Percentiles rank a stretch among this genome's conserved stretches.
Conservation (phyloP, 1,140 invertebrate species). For the Anastrepha obliqua region DNA sequence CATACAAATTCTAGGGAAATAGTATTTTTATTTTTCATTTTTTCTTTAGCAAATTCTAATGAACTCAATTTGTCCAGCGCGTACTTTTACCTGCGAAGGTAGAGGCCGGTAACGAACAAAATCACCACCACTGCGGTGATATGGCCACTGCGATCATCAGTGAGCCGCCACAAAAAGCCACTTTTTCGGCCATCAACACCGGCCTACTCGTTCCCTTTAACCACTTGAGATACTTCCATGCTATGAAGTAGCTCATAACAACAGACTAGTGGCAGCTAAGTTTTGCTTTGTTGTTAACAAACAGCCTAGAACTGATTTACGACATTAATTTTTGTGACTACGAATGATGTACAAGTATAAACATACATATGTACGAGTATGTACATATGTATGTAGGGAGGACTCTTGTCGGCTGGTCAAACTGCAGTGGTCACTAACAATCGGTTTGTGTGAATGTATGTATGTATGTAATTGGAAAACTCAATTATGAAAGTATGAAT, state of each 20-base stretch:
- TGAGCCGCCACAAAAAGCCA: not conserved
- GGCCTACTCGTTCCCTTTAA: constrained; percentile 30
- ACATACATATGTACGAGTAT: not conserved
- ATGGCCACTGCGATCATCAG: constrained; percentile 3
- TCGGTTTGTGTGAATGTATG: too few species aligned
- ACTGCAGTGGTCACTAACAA: not conserved
- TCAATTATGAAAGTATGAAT: too few species aligned
- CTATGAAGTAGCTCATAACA: not conserved
- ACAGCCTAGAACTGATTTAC: not conserved
- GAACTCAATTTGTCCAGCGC: constrained; percentile 6
- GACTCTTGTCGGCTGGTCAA: too few species aligned
- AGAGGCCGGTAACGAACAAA: not conserved
- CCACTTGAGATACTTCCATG: constrained; percentile 1
- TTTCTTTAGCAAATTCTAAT: constrained; percentile 1
- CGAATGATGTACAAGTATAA: not conserved
- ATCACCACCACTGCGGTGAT: not conserved
- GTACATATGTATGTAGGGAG: too few species aligned
- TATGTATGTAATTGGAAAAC: not conserved
- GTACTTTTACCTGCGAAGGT: not conserved
- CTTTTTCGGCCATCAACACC: constrained; percentile 38
- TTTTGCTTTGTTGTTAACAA: not conserved
- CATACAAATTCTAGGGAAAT: constrained; percentile 24
- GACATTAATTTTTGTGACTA: not conserved
- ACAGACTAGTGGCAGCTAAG: not conserved
- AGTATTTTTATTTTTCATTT: not conserved